phyloP scores from a whole-genome alignment of 2,888 invertebrate genomes.

The Amphipyra tragopoginis region DNA sequence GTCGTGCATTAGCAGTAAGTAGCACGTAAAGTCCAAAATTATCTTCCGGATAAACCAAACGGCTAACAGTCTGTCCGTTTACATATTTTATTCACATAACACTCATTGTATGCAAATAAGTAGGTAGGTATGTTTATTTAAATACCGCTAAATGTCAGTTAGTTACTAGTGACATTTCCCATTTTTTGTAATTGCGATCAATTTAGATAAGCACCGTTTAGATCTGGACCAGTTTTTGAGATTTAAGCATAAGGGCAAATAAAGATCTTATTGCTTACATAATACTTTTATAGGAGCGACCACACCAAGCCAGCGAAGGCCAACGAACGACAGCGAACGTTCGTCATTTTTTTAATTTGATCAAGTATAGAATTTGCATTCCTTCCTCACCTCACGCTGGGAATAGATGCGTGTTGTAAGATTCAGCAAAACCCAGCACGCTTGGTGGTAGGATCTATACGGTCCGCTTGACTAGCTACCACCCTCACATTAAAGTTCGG shows the following conservation, averaged over 20 bases:
- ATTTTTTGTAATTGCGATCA: slow-evolving; percentile 45
- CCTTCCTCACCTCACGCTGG: too few relatives aligned
- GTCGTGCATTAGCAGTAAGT: too few relatives aligned
- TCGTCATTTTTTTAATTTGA: too few relatives aligned
- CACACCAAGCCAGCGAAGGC: too few relatives aligned
- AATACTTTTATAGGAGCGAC: too few relatives aligned
- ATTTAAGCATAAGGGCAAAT: slow-evolving; percentile 32
- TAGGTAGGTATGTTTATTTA: slow-evolving; percentile 10
- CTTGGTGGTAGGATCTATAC: too few relatives aligned
- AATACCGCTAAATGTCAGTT: slow-evolving; percentile 44
- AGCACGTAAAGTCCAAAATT: slow-evolving; percentile 5
- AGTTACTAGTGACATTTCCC: slow-evolving; percentile 13
- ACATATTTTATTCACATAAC: slow-evolving; percentile 32
- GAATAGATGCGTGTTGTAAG: too few relatives aligned
- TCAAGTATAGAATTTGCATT: too few relatives aligned
- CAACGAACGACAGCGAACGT: too few relatives aligned
- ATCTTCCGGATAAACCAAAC: slow-evolving; percentile 30
- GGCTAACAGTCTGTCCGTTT: slow-evolving; percentile 18
- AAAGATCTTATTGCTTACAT: not conserved
- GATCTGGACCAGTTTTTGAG: slow-evolving; percentile 31
- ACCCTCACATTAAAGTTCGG: too few relatives aligned
- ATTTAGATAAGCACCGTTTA: slow-evolving; percentile 46
- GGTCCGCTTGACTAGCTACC: too few relatives aligned
- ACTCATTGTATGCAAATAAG: slow-evolving; percentile 54
- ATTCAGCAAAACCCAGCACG: too few relatives aligned